Conservation (phyloP, 2,113 vertebrate species). For the Loxodonta africana region DNA sequence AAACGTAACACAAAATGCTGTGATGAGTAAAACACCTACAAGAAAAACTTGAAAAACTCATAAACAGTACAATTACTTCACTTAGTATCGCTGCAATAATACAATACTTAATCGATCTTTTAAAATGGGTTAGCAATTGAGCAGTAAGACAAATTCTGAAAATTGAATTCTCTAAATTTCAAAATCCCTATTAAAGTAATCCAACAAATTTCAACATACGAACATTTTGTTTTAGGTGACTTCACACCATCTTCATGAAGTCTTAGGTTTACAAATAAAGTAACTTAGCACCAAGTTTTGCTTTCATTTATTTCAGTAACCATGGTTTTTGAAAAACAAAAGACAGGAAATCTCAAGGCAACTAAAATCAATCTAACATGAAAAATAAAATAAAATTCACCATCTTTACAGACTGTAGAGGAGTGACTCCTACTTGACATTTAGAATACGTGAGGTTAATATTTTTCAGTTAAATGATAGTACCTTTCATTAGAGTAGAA, state of each 20-base stretch:
- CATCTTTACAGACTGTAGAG: neutral
- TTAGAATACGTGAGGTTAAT: neutral
- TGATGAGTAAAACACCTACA: neutral
- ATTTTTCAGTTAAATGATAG: constrained; percentile 9
- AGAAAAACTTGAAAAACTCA: neutral
- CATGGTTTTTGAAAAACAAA: constrained; percentile 54
- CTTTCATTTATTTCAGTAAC: neutral
- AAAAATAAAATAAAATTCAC: neutral
- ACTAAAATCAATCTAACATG: neutral
- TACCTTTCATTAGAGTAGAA: neutral
- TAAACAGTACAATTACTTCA: neutral
- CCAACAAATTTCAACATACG: constrained; percentile 34
- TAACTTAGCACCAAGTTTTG: constrained; percentile 23
- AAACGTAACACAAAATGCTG: neutral
- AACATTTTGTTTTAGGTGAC: neutral
- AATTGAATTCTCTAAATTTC: constrained; percentile 29
- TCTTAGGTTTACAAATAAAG: constrained; percentile 39
- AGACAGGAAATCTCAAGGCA: neutral
- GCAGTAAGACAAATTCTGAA: constrained; percentile 24
- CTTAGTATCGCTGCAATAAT: neutral
- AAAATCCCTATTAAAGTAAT: neutral
- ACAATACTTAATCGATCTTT: constrained; percentile 11
- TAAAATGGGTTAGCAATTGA: neutral
- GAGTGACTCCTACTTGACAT: neutral
- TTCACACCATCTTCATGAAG: constrained; percentile 22